Evolutionary conservation across 2,888 invertebrate genomes (phyloP), one percentile per base, ranked within the genome.

Genomic region (Dinocampus coccinellae): DNA sequence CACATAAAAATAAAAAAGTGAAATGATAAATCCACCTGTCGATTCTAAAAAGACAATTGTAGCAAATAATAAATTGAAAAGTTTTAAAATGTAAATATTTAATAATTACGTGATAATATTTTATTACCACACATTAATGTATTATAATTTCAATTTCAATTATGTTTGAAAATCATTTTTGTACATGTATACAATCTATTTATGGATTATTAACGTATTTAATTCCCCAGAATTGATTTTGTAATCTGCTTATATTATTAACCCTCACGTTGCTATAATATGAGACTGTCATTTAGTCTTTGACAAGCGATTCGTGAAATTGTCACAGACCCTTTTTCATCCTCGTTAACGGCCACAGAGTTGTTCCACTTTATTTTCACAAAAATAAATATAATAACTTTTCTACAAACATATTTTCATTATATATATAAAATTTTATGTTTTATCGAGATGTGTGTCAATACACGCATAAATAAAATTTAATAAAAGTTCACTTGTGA

Each of bases 281-380:
- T 47, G 16, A 7, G 16, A 47, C 16, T 36, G 39, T 24, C 52
- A 20, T 57, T 11, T 47, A 63, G 47, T 39, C 80, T 81, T 80
- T 81, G 81, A 82, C 80, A 79, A 79, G 77, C 73, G 76, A 78
- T 69, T 76, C 82, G 80, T 80, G 79, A 82, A 77, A 79, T 78
- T 76, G 74, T 29, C 26, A 55, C 11, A 13, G 13, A 57, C 11
- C 69, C 39, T 42, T 22, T 63, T 36, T 33, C 9, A 47, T n/a
- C 16, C 2, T 9, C 16, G 6, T 47, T 16, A 3, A 1, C 47
- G 16, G 7, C 16, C 42, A 42, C 10, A 1, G 16, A 16, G 16
- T 16, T 47, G n/a, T 7, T n/a, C 16, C 39, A n/a, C 13, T 13
- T 13, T 16, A 2, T 16, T 16, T 7, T n/a, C 3, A 47, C 47